A percentile compares a stretch with the other conserved stretches of the same genome.
Evolutionary conservation across 2,797 vertebrate genomes (phyloP).

Genomic region (Manis javanica): DNA sequence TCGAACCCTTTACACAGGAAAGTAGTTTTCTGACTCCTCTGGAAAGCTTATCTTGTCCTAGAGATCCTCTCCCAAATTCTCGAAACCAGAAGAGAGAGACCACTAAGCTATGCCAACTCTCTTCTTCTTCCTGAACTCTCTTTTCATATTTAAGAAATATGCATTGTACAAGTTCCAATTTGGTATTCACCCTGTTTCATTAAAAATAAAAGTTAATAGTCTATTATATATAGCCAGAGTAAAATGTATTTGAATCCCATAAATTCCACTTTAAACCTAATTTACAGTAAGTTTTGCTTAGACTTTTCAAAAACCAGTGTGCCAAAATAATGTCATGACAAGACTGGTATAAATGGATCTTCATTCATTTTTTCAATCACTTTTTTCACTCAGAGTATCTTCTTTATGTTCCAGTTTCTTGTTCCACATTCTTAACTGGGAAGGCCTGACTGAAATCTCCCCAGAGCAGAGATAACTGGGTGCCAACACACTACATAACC

Average conservation of each 20-base stretch:
- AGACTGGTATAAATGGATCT: constrained; percentile 32
- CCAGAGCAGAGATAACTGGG: constrained; percentile 55
- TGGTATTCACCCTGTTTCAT: constrained; percentile 19
- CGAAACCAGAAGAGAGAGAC: not conserved
- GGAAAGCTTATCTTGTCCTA: not conserved
- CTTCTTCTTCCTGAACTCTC: not conserved
- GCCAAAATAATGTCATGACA: constrained; percentile 47
- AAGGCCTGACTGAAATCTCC: constrained; percentile 66
- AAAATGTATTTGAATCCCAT: constrained; percentile 53
- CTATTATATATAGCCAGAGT: not conserved
- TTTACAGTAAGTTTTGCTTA: not conserved
- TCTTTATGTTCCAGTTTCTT: constrained; percentile 66
- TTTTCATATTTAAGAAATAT: not conserved
- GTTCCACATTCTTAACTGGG: constrained; percentile 69
- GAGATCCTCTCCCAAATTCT: not conserved
- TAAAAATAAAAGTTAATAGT: not conserved
- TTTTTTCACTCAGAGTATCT: not conserved
- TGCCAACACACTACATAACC: constrained; percentile 74
- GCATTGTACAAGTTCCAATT: not conserved
- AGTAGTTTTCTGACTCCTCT: not conserved
- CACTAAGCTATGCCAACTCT: not conserved
- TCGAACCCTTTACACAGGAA: not conserved
- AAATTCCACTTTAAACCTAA: constrained; percentile 13
- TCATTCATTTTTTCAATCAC: constrained; percentile 46
- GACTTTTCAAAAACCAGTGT: not conserved